These are phyloP conservation scores for Chymomyza fuscimana DNA, from an alignment of 2,888 invertebrate genomes.

Conservation along the genomic window DNA sequence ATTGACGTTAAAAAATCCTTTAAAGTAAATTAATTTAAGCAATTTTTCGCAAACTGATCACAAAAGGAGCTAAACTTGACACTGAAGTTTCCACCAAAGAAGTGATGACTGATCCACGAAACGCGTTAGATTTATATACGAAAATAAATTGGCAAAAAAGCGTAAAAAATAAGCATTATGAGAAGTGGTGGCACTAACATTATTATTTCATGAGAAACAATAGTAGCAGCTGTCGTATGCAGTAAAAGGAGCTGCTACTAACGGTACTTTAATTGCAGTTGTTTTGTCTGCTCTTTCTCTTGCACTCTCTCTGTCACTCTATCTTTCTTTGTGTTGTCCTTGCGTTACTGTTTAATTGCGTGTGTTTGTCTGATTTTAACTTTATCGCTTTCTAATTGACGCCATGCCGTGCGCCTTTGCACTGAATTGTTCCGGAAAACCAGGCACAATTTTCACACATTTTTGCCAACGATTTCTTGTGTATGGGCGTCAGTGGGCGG, in stretches of 20 bases:
- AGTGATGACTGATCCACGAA: constrained; percentile 76
- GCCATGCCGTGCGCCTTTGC: constrained; percentile 12
- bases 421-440: not conserved
- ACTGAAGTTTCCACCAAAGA: constrained; percentile 80
- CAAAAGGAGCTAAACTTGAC: constrained; percentile 80
- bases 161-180: constrained; percentile 60
- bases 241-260: constrained; percentile 31
- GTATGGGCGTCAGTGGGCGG: constrained; percentile 3
- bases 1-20: constrained; percentile 41
- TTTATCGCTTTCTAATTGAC: constrained; percentile 71
- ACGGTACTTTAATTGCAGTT: constrained; percentile 50
- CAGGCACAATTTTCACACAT: not conserved
- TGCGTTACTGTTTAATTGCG: too few species aligned
- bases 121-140: constrained; percentile 80
- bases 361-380: constrained; percentile 44
- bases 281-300: constrained; percentile 33
- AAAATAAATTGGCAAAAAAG: constrained; percentile 60
- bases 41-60: constrained; percentile 62
- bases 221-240: constrained; percentile 21
- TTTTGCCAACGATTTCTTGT: not conserved
- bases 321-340: constrained; percentile 12
- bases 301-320: not conserved
- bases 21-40: constrained; percentile 1
- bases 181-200: constrained; percentile 44
- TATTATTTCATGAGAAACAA: constrained; percentile 52